Conservation (phyloP, 1,140 invertebrate genomes). For the Drosophila nasuta region DNA sequence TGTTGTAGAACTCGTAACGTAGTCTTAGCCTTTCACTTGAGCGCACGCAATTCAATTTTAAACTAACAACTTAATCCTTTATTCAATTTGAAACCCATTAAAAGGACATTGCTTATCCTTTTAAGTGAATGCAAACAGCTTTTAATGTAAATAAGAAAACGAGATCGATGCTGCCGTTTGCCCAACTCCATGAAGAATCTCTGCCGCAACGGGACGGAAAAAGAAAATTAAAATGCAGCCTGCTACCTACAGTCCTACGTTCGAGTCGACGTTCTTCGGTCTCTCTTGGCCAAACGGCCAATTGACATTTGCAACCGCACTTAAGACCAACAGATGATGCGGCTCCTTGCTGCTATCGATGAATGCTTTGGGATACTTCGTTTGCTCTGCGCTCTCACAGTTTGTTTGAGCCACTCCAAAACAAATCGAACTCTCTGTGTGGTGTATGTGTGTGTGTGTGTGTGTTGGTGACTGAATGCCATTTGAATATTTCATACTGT, state of each 20-base stretch:
- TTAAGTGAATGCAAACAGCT: constrained; percentile 85
- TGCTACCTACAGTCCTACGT: constrained; percentile 42
- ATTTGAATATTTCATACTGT: constrained; percentile 83
- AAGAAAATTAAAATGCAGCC: constrained; percentile 79
- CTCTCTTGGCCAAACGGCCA: constrained; percentile 52
- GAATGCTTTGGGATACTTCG: constrained; percentile 41
- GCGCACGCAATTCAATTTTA: constrained; percentile 82
- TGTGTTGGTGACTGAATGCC: constrained; percentile 57
- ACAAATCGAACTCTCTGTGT: constrained; percentile 66
- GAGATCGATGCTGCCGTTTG: constrained; percentile 78
- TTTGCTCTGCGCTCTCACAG: constrained; percentile 10
- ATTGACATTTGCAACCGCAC: constrained; percentile 85
- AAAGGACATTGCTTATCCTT: constrained; percentile 85
- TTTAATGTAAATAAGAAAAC: constrained; percentile 85
- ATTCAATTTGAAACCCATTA: constrained; percentile 85
- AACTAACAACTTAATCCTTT: constrained; percentile 85
- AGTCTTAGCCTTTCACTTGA: constrained; percentile 60
- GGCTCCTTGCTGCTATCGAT: constrained; percentile 25
- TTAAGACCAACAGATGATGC: constrained; percentile 64
- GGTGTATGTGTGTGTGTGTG: neutral
- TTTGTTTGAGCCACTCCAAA: constrained; percentile 67
- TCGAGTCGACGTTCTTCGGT: neutral
- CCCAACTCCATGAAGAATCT: constrained; percentile 38
- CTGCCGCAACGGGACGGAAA: constrained; percentile 10
- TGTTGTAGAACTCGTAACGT: neutral